Percentiles rank a stretch among this genome's conserved stretches.
Evolutionary conservation across 2,797 vertebrate species (phyloP).

Genomic region (Chanos chanos): DNA sequence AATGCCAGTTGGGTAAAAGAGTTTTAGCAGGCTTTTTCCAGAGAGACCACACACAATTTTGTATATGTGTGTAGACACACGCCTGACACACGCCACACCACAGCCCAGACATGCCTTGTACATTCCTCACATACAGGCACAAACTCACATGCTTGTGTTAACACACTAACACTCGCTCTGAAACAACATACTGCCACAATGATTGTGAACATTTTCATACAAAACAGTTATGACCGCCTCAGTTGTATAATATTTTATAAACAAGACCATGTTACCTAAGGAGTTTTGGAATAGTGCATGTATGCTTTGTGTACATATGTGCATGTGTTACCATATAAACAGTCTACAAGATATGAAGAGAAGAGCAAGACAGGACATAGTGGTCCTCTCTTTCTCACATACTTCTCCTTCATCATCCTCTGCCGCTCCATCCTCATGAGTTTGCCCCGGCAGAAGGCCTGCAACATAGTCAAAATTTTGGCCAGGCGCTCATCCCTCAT

Average conservation of each 20-base stretch:
- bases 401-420: slow-evolving; percentile 74
- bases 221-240: background rate
- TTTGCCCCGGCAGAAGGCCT: slow-evolving; percentile 78
- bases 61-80: slow-evolving; percentile 38
- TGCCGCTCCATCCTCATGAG: slow-evolving; percentile 76
- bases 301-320: background rate
- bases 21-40: slow-evolving; percentile 44
- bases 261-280: background rate
- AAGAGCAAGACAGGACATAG: no score
- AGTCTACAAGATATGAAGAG: no score
- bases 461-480: slow-evolving; percentile 79
- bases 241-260: background rate
- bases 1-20: slow-evolving; percentile 42
- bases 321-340: no score
- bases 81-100: slow-evolving; percentile 42
- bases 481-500: slow-evolving; percentile 81
- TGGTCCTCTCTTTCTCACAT: background rate
- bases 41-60: slow-evolving; percentile 37
- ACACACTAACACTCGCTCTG: no score
- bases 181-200: slow-evolving; percentile 16
- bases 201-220: background rate
- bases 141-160: slow-evolving; percentile 14
- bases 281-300: background rate
- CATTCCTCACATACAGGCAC: slow-evolving; percentile 30
- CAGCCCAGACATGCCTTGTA: slow-evolving; percentile 15